Evolutionary conservation across 2,888 invertebrate species (phyloP).

Genomic region (Drosophila colorata): DNA sequence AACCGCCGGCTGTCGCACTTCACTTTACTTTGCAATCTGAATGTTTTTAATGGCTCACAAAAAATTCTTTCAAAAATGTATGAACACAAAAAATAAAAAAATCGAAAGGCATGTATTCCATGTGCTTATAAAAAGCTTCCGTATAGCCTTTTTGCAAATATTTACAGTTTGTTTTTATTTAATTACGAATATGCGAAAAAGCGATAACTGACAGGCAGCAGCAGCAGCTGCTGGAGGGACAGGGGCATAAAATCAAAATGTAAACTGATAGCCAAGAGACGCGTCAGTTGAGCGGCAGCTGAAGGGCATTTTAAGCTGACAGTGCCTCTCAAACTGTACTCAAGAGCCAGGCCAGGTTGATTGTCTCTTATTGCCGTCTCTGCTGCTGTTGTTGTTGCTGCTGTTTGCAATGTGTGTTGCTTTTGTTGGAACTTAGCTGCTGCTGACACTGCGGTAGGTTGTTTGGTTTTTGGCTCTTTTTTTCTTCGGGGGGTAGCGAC

Average conservation of each 20-base stretch:
- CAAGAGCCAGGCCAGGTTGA: conserved; percentile 50
- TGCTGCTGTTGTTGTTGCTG: conserved; percentile 28
- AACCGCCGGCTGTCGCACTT: conserved; percentile 75
- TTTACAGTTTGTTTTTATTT: conserved; percentile 74
- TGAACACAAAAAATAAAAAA: conserved; percentile 30
- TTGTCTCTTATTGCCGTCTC: conserved; percentile 21
- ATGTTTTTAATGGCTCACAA: conserved; percentile 58
- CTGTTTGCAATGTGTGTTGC: conserved; percentile 24
- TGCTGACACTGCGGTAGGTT: conserved; percentile 72
- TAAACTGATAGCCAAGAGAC: conserved; percentile 69
- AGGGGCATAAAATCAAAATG: conserved; percentile 49
- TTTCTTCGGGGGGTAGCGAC: conserved; percentile 32
- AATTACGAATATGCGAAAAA: conserved; percentile 51
- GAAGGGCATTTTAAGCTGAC: conserved; percentile 53
- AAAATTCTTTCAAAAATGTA: conserved; percentile 48
- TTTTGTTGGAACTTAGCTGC: conserved; percentile 20
- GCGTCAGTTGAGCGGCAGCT: conserved; percentile 31
- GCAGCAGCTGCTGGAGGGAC: conserved; percentile 4
- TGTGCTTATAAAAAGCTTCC: conserved; percentile 70
- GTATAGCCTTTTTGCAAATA: conserved; percentile 78
- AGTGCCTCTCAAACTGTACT: conserved; percentile 67
- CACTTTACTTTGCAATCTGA: conserved; percentile 72
- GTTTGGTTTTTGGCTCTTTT: conserved; percentile 56
- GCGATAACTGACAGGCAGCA: conserved; percentile 34
- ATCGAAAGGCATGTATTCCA: conserved; percentile 39